Evolutionary conservation across 2,888 invertebrate species (phyloP).

Genomic region (Phyllotreta cruciferae): DNA sequence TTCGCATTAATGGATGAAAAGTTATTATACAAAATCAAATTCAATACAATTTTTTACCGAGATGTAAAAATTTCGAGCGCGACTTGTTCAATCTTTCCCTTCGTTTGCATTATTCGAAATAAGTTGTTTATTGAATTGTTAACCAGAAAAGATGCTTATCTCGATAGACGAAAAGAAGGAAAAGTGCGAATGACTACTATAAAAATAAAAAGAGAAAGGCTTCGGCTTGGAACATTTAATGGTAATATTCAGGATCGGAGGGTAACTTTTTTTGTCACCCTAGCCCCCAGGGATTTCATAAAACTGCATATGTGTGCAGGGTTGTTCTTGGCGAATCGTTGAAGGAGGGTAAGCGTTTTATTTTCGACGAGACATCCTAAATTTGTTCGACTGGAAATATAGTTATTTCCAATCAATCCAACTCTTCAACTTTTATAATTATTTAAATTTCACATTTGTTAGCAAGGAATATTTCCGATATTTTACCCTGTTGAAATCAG

Average conservation of each 20-base stretch:
- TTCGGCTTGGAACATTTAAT: slow-evolving; percentile 46
- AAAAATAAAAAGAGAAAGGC: slow-evolving; percentile 53
- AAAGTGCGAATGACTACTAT: slow-evolving; percentile 54
- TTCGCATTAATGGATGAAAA: too few species aligned
- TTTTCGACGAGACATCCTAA: too few species aligned
- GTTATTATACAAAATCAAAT: background rate
- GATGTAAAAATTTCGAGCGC: slow-evolving; percentile 1
- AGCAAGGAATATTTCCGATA: background rate
- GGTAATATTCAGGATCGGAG: slow-evolving; percentile 27
- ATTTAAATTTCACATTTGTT: background rate
- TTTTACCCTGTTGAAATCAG: background rate
- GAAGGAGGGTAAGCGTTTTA: too few species aligned
- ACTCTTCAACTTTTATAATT: background rate
- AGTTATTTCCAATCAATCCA: too few species aligned
- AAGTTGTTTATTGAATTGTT: slow-evolving; percentile 40
- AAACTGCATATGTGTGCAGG: slow-evolving; percentile 7
- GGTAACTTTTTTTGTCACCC: slow-evolving; percentile 11
- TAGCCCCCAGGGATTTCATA: background rate
- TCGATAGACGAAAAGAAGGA: slow-evolving; percentile 48
- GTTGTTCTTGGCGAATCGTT: background rate
- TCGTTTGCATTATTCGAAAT: slow-evolving; percentile 33
- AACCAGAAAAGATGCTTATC: slow-evolving; percentile 35
- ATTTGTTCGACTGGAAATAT: too few species aligned
- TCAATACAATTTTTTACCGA: background rate
- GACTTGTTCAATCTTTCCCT: slow-evolving; percentile 26